Percentiles rank a stretch among this genome's conserved stretches.
phyloP scores from a whole-genome alignment of 2,888 invertebrate genomes.

The Cyaniris semiargus region DNA sequence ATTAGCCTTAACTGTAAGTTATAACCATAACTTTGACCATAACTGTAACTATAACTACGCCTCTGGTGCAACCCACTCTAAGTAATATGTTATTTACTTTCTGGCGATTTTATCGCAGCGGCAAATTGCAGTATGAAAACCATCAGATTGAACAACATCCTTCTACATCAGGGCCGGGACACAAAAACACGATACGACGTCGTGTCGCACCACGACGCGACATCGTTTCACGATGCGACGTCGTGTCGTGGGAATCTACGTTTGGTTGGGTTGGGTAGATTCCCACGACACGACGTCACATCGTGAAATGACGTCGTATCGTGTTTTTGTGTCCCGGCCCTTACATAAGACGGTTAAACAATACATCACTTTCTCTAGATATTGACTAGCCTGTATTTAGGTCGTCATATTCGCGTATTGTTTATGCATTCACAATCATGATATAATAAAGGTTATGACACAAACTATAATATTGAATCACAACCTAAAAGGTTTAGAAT shows the following conservation, averaged over 20 bases:
- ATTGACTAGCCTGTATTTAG: conserved; percentile 63
- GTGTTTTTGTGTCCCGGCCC: too few species aligned
- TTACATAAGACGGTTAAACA: conserved; percentile 63
- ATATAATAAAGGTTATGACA: conserved; percentile 54
- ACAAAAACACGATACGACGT: too few species aligned
- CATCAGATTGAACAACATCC: conserved; percentile 44
- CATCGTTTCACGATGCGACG: too few species aligned
- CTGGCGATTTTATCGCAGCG: neutral
- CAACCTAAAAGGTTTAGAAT: neutral
- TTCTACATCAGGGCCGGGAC: conserved; percentile 35
- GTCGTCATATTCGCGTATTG: conserved; percentile 62
- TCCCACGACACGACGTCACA: too few species aligned
- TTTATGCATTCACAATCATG: conserved; percentile 58
- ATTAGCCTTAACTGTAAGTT: too few species aligned
- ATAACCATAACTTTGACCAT: too few species aligned
- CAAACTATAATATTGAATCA: neutral
- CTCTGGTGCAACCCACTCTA: too few species aligned
- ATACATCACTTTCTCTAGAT: conserved; percentile 76
- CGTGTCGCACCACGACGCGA: too few species aligned
- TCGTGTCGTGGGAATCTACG: too few species aligned
- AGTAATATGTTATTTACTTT: too few species aligned
- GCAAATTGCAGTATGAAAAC: conserved; percentile 33
- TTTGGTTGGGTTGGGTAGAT: fast-evolving
- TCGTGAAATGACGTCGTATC: too few species aligned
- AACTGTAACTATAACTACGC: too few species aligned